These are phyloP conservation scores for Papilio glaucus DNA, from an alignment of 1,140 invertebrate genomes.

Conservation along the genomic window DNA sequence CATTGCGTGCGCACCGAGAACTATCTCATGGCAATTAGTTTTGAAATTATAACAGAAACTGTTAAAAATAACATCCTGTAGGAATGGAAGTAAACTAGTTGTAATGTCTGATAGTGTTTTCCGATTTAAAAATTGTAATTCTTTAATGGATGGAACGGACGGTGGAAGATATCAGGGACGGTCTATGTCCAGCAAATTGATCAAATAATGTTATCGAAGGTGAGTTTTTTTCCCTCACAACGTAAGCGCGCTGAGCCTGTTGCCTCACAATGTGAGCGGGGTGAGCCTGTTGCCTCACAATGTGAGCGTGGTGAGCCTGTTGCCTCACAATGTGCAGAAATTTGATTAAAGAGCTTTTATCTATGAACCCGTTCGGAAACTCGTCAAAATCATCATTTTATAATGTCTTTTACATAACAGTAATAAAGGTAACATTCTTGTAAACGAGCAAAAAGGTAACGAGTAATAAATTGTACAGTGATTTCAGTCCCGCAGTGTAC, in stretches of 20 bases:
- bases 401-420: background rate
- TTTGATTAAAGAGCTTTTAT: background rate
- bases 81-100: no score
- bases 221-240: no score
- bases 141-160: no score
- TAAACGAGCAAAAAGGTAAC: slow-evolving; percentile 4
- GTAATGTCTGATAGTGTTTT: no score
- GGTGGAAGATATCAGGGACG: no score
- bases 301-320: no score
- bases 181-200: background rate
- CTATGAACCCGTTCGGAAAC: background rate
- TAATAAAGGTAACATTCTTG: background rate
- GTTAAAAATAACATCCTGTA: background rate
- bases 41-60: background rate
- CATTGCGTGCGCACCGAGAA: background rate
- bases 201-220: background rate
- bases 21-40: background rate
- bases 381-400: background rate
- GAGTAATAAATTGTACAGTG: slow-evolving; percentile 2
- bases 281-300: no score
- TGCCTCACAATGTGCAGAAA: background rate
- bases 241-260: no score
- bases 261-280: background rate
- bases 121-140: no score
- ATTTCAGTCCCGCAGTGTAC: slow-evolving; percentile 6